phyloP scores from a whole-genome alignment of 2,888 invertebrate genomes.

The Odontothrips loti region DNA sequence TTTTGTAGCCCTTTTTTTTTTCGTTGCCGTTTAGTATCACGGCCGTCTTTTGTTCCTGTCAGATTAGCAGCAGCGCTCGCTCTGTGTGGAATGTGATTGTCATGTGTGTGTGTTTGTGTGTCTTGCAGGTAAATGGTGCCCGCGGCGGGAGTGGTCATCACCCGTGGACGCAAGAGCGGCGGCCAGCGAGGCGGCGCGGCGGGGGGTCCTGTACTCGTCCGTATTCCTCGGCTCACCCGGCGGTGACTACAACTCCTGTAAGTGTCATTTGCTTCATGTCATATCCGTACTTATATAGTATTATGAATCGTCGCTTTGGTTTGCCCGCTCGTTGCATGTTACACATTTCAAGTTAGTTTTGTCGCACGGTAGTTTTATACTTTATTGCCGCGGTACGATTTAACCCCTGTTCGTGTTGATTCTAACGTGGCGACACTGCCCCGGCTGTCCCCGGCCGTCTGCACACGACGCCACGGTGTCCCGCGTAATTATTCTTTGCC shows the following conservation, averaged over 20 bases:
- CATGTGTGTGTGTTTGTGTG: too few relatives aligned
- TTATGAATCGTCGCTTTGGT: too few relatives aligned
- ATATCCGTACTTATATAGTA: too few relatives aligned
- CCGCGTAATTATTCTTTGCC: slow-evolving; percentile 15
- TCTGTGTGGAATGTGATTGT: too few relatives aligned
- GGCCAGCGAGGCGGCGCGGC: slow-evolving; percentile 67
- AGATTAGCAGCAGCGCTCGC: too few relatives aligned
- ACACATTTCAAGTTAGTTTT: background rate
- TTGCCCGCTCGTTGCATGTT: background rate
- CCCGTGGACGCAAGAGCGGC: slow-evolving; percentile 73
- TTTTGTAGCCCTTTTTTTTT: too few relatives aligned
- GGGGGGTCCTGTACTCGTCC: slow-evolving; percentile 83
- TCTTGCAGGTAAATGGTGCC: slow-evolving; percentile 83
- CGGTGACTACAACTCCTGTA: slow-evolving; percentile 43
- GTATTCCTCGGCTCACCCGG: slow-evolving; percentile 90
- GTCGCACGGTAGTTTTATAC: slow-evolving; percentile 3
- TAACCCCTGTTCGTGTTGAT: too few relatives aligned
- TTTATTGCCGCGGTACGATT: background rate
- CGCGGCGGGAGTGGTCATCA: slow-evolving; percentile 83
- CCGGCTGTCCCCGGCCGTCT: too few relatives aligned
- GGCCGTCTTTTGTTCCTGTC: too few relatives aligned
- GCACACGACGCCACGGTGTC: too few relatives aligned
- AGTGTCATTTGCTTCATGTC: slow-evolving; percentile 36
- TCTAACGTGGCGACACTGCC: too few relatives aligned
- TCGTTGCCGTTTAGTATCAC: too few relatives aligned